Base-by-base conservation (phyloP, 2,888 invertebrate genomes). In the Rhagophthalmus giganteus region DNA sequence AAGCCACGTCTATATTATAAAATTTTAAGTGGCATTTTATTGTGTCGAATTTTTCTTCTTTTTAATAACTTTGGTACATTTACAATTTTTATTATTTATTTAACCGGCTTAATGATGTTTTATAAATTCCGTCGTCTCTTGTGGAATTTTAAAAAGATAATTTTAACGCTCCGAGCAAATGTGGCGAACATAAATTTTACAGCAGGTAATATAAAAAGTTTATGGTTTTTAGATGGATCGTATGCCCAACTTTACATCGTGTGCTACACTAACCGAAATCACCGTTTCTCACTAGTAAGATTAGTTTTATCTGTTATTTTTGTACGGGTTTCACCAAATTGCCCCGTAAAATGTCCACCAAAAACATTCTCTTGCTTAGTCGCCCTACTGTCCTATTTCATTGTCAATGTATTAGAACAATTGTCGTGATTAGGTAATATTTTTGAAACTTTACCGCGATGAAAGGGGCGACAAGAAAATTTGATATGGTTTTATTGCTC, bases 151-250 rank as follows among this genome's bases (percentile, higher is more conserved):
- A 5, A 7, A 7, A 20, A 20, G 20, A 20, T 5, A 20, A 20
- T 5, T 20, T n/a, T n/a, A n/a, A n/a, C n/a, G n/a, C n/a, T n/a
- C n/a, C n/a, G n/a, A n/a, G n/a, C n/a, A n/a, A n/a, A 39, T 16
- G 28, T 16, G 30, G 28, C 10, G 27, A 39, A 28, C 28, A 15
- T 39, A 39, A 39, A 39, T 28, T 39, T 39, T 39, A 39, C 20
- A n/a, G n/a, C n/a, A n/a, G 39, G 11, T 16, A 6, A 12, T 30
- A 30, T 39, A 39, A 39, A 39, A 39, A 39, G 39, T 39, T 39
- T 39, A 39, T 13, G 39, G n/a, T 15, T 28, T 39, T 39, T 39
- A 26, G 39, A 39, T 39, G 39, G 39, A 28, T 39, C 39, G 30
- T 30, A 39, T 16, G 12, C 12, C 27, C 9, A 16, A 10, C 14